A percentile compares a stretch with the other conserved stretches of the same genome.
Conservation (phyloP, 2,888 invertebrate genomes). For the Blera fallax region DNA sequence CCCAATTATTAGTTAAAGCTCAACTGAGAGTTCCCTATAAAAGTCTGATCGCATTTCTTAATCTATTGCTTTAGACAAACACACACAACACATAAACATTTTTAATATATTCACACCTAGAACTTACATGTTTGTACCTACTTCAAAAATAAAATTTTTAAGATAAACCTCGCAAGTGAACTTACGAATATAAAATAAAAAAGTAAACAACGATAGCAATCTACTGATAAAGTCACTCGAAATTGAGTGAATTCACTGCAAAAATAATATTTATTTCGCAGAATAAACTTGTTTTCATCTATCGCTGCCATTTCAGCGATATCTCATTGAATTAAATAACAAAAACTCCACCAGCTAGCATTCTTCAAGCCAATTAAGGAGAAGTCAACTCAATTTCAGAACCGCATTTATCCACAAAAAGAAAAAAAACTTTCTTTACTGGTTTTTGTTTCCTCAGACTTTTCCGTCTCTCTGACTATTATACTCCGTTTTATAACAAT, state of each 20-base stretch:
- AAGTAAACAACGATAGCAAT: conserved; percentile 32
- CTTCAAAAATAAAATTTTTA: background rate
- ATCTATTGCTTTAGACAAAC: background rate
- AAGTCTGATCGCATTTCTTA: background rate
- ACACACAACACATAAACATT: background rate
- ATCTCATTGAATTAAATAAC: background rate
- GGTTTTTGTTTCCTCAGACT: background rate
- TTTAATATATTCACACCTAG: background rate
- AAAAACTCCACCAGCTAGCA: background rate
- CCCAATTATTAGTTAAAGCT: background rate
- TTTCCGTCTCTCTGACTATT: background rate
- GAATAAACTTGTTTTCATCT: conserved; percentile 1
- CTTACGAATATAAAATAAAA: background rate
- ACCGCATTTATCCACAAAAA: background rate
- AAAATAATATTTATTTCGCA: background rate
- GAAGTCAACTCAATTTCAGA: conserved; percentile 18
- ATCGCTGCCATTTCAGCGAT: background rate
- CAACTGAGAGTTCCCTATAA: background rate
- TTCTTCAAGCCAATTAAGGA: conserved; percentile 21
- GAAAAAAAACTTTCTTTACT: conserved; percentile 3
- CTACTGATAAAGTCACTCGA: conserved; percentile 31
- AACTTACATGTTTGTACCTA: background rate
- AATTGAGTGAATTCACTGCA: conserved; percentile 2
- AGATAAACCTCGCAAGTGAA: background rate
- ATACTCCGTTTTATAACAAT: background rate